Base-by-base conservation (phyloP, 53 echinoderm and acorn worm genomes). In the Paelopatides confundens region DNA sequence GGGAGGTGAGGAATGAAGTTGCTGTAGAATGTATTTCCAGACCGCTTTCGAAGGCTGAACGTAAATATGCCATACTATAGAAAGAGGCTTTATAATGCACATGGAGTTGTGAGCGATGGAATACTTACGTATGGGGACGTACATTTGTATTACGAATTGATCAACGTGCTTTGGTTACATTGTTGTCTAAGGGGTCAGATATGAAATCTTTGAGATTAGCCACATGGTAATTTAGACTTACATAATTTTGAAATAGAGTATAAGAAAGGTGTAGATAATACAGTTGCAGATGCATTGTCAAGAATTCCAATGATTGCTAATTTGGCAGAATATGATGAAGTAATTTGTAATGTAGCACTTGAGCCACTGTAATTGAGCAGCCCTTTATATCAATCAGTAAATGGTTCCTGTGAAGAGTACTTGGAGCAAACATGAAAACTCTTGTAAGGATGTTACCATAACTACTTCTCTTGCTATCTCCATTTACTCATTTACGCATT, bases 21-120 rank as follows among this genome's bases (percentile, higher is more conserved):
- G 78, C 91, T 21, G 66, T 94, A 14, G 89, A 88, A 0, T 94
- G 88, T 35, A 86, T 88, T 5, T 94, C 91, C 17, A 35, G 77
- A 35, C 76, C 91, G 12, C 82, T 91, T 38, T 88, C 71, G 5
- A 10, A 18, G 18, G 88, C 94, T 5, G 90, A 94, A 50, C 21
- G 81, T 0, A 91, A 94, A 2, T 91, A 91, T 48, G 85, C 88
- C 1, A 85, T 81, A 0, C 86, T 88, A 21, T 89, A 92, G 68
- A 89, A 87, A 47, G 89, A 91, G 85, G 94, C 90, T 23, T 62
- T 93, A 4, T 71, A 85, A 8, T 90, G 85, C 29, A 66, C 85
- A 10, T 90, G 90, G 91, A 88, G 86, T 13, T 88, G 88, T 65
- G 62, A 88, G 47, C 87, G 90, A 58, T 93, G 91, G 93, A 85